Evolutionary conservation across 2,888 invertebrate genomes (phyloP).

Genomic region (Notodonta dromedarius): DNA sequence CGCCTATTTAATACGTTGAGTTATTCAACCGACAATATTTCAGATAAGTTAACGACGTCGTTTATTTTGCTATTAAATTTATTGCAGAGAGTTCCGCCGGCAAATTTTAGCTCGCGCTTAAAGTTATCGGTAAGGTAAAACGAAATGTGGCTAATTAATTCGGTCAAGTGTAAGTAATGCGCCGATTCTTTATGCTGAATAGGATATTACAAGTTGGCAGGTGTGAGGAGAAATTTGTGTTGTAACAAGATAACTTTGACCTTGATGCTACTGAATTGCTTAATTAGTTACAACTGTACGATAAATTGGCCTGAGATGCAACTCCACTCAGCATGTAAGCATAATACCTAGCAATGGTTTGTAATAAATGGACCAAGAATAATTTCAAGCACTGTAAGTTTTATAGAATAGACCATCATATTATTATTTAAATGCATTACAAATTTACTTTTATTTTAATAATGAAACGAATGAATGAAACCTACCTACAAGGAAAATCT

Average conservation of each 20-base stretch:
- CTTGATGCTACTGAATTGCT: not conserved
- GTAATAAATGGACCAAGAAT: too few relatives aligned
- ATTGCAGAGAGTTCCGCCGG: slow-evolving; percentile 47
- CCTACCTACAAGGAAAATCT: too few relatives aligned
- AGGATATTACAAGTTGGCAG: not conserved
- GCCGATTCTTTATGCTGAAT: not conserved
- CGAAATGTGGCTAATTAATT: slow-evolving; percentile 43
- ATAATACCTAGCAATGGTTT: too few relatives aligned
- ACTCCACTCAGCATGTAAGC: too few relatives aligned
- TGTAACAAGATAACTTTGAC: not conserved
- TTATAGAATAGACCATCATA: too few relatives aligned
- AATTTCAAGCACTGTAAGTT: too few relatives aligned
- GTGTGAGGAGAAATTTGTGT: not conserved
- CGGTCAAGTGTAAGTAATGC: slow-evolving; percentile 32
- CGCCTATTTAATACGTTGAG: slow-evolving; percentile 46
- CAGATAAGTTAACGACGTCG: slow-evolving; percentile 58
- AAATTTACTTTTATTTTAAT: too few relatives aligned
- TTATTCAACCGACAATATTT: slow-evolving; percentile 57
- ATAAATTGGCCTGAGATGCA: too few relatives aligned
- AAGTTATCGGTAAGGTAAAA: slow-evolving; percentile 48
- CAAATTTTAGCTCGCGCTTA: slow-evolving; percentile 43
- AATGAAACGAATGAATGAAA: too few relatives aligned
- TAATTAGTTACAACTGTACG: too few relatives aligned
- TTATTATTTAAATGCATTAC: too few relatives aligned
- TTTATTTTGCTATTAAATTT: slow-evolving; percentile 58